phyloP scores from a whole-genome alignment of 2,888 invertebrate species.

The Polydrusus tereticollis region DNA sequence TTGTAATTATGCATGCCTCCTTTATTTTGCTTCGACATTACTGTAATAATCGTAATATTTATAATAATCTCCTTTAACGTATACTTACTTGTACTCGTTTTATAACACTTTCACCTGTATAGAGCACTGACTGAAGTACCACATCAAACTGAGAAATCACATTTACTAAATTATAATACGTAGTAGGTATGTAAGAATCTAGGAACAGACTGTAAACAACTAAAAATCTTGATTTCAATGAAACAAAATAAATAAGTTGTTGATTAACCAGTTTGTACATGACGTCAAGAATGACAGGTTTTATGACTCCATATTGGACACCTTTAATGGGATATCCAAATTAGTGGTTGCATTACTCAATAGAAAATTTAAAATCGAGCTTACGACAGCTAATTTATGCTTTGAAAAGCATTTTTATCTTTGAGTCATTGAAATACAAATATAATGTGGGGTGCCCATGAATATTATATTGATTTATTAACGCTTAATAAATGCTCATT shows the following conservation, averaged over 20 bases:
- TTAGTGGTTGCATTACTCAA: neutral
- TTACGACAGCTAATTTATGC: too few species aligned
- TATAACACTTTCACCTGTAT: neutral
- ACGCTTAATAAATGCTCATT: too few species aligned
- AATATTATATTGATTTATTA: too few species aligned
- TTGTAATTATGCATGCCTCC: too few species aligned
- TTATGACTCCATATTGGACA: neutral
- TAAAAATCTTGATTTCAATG: neutral
- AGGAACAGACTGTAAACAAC: neutral
- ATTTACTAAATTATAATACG: neutral
- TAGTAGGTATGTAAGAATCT: too few species aligned
- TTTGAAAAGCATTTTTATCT: too few species aligned
- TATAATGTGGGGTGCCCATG: too few species aligned
- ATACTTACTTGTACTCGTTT: neutral
- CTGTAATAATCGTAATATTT: too few species aligned
- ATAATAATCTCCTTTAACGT: too few species aligned
- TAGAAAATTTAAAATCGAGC: neutral
- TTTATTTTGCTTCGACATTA: too few species aligned
- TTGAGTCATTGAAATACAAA: too few species aligned
- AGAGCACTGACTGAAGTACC: neutral
- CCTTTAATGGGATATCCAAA: conserved; percentile 2
- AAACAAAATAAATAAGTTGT: neutral
- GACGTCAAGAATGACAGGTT: neutral
- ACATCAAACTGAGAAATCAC: neutral
- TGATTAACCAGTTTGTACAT: neutral